Base-by-base conservation (phyloP, 2,797 vertebrate species). In the Melanotaenia parkinsoni region DNA sequence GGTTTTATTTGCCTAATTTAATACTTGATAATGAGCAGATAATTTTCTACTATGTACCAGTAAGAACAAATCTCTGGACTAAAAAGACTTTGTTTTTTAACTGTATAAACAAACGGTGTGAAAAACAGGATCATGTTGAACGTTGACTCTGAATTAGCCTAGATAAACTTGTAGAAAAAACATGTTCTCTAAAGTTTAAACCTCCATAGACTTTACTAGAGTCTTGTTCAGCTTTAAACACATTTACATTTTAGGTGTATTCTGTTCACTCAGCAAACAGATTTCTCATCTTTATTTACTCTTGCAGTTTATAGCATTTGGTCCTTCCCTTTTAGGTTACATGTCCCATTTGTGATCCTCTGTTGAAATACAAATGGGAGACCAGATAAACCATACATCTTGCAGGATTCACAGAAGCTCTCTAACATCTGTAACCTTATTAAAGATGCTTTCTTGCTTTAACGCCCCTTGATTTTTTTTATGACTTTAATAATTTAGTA, bases 401-500 rank as follows among this genome's bases (percentile, higher is more conserved):
- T 70, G 59, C 47, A 47, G 58, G 58, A 84, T 72, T 77, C 67
- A 57, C 67, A 80, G 80, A 80, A 40, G 72, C 76, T 79, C 53
- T 77, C 72, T 58, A 54, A 79, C 28, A 69, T 70, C 54, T 63
- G 47, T 63, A 70, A 64, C 72, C 74, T 79, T 30, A 33, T n/a
- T 59, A 63, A 79, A 77, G 71, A 72, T 59, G 74, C 68, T 75
- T 69, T 82, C 69, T 65, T 85, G 53, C 65, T 79, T 56, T 73
- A 82, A 79, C 66, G 68, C 59, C 57, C 60, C 61, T 81, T 72
- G 38, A 77, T 70, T 63, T 45, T 70, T n/a, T 56, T 77, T 22
- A 35, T 20, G 26, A 60, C 47, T 62, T 90, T 78, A 92, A 92
- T 93, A 84, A 92, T 91, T 92, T 83, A 92, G 80, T 75, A 74